Percentiles rank a stretch among this genome's conserved stretches.
phyloP scores from a whole-genome alignment of 2,113 vertebrate genomes.

The Amazona vittata region DNA sequence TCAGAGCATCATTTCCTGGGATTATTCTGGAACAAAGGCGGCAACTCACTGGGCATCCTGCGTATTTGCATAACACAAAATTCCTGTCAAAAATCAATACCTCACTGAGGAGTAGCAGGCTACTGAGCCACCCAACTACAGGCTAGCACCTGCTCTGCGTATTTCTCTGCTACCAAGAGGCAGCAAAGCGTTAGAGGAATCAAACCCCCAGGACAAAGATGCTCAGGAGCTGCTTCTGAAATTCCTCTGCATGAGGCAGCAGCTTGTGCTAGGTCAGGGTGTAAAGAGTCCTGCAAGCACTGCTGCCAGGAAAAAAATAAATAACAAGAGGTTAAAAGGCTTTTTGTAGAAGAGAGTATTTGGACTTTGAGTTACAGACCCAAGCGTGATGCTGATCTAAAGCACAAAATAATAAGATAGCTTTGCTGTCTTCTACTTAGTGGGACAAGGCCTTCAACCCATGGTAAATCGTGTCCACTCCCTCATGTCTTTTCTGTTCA shows the following conservation, averaged over 20 bases:
- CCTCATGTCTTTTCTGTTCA: not conserved
- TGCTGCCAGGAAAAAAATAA: not conserved
- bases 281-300: not conserved
- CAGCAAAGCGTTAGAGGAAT: not conserved
- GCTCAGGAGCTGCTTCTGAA: not conserved
- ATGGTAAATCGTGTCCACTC: not conserved
- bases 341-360: not conserved
- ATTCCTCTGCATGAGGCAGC: not conserved
- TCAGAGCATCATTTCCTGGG: not conserved
- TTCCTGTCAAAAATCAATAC: not conserved
- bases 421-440: not conserved
- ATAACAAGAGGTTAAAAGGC: not conserved
- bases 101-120: not conserved
- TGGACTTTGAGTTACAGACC: not conserved
- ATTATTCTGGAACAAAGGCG: conserved; percentile 3
- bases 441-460: not conserved
- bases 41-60: not conserved
- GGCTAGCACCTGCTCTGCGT: not conserved
- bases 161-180: not conserved
- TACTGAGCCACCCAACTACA: not conserved
- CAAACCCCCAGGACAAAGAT: not conserved
- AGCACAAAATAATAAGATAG: not conserved
- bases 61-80: not conserved
- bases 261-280: not conserved
- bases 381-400: not conserved